A percentile compares a stretch with the other conserved stretches of the same genome.
phyloP scores from a whole-genome alignment of 2,888 invertebrate species.

The Macrosoma leucophasiata region DNA sequence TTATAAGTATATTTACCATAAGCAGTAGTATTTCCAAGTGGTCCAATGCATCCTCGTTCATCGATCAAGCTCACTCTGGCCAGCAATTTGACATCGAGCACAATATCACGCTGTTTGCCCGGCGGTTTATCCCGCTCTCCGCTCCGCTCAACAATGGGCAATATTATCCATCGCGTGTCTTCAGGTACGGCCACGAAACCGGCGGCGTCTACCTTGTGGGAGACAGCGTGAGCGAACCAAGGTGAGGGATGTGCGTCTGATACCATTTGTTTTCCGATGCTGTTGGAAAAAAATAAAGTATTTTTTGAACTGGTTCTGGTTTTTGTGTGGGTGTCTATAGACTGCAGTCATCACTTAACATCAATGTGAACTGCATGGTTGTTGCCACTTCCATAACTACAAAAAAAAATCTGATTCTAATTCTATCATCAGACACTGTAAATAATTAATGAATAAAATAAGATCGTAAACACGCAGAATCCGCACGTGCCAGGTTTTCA shows the following conservation, averaged over 20 bases:
- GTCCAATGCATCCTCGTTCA: constrained; percentile 54
- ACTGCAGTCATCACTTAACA: too few species aligned
- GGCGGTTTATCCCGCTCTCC: constrained; percentile 22
- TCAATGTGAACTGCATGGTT: too few species aligned
- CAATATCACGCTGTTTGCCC: constrained; percentile 21
- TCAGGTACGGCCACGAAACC: constrained; percentile 46
- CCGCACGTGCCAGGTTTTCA: too few species aligned
- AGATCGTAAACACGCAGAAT: too few species aligned
- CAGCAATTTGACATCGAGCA: constrained; percentile 46
- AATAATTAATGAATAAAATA: too few species aligned
- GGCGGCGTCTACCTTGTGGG: constrained; percentile 36
- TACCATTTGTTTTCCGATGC: constrained; percentile 61
- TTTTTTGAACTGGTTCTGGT: too few species aligned
- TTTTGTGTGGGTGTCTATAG: too few species aligned
- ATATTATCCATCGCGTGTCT: constrained; percentile 33
- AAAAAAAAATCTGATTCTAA: too few species aligned
- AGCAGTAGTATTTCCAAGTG: constrained; percentile 55
- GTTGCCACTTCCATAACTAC: too few species aligned
- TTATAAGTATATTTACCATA: constrained; percentile 57
- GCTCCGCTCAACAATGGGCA: constrained; percentile 42
- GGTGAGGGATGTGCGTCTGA: constrained; percentile 52
- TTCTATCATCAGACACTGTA: too few species aligned
- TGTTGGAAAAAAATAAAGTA: constrained; percentile 25
- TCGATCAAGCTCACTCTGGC: constrained; percentile 56
- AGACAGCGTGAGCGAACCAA: constrained; percentile 51